Evolutionary conservation across 2,113 vertebrate genomes (phyloP), one percentile per base, ranked within the genome.

Genomic region (Chamaetylas fuelleborni): DNA sequence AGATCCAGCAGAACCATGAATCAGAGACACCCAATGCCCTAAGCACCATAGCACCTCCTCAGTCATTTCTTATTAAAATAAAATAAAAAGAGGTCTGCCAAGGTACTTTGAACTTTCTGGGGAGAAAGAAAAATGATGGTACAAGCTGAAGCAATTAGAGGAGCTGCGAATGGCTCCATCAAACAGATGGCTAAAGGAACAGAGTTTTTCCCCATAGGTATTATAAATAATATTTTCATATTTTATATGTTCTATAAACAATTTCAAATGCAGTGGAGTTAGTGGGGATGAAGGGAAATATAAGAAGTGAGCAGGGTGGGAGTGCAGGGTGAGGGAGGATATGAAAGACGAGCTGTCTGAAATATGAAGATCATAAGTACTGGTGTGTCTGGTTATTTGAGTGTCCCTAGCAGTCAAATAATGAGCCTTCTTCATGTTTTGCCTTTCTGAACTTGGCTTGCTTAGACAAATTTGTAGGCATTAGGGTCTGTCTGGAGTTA

Each of bases 401-500:
- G 82, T 65, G 82, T 97, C 97, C 93, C 89, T 97, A 97, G 93
- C 96, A 98, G 96, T 96, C 90, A 79, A 98, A 97, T 97, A 98
- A 97, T 96, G 96, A 97, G 86, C 94, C 97, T 98, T 97, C 96
- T 98, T 98, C 97, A 96, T 98, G 96, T 98, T 98, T 96, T 97
- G 97, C 97, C 96, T 97, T 94, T 97, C 96, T 97, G 97, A 88
- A 96, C 95, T 96, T 97, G 97, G 96, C 97, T 97, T 91, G 79
- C 97, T 97, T 96, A 87, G 97, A 98, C 94, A 97, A 98, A 97
- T 98, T 97, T 97, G 95, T 95, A 97, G 97, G 97, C 97, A 97
- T 98, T 98, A 98, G 97, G 97, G 94, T 97, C 98, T 98, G 98
- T 98, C 98, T 98, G 97, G 97, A 98, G 97, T 97, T 97, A 96